A percentile compares a stretch with the other conserved stretches of the same genome.
phyloP scores from a whole-genome alignment of 2,888 invertebrate species.

The Leptinotarsa haldemani region DNA sequence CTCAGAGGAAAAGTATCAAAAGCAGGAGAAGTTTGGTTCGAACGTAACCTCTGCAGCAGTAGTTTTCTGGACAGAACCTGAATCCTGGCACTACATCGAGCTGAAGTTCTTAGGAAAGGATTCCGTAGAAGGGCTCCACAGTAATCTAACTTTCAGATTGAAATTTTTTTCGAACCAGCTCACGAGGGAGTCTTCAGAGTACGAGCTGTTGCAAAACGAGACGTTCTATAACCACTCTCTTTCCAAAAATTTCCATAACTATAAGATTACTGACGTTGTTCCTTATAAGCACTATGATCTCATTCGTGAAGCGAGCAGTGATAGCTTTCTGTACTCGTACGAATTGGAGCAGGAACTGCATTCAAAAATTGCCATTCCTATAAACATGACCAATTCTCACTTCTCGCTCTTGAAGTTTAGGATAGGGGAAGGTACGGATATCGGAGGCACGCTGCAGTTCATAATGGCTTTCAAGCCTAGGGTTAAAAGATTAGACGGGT shows the following conservation, averaged over 20 bases:
- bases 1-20: constrained; percentile 68
- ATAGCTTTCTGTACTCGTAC: constrained; percentile 82
- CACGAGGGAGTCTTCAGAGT: constrained; percentile 28
- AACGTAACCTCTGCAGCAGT: constrained; percentile 32
- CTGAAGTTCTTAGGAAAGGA: constrained; percentile 55
- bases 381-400: constrained; percentile 76
- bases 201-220: constrained; percentile 37
- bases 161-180: constrained; percentile 38
- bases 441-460: constrained; percentile 83
- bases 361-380: constrained; percentile 73
- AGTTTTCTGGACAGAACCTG: constrained; percentile 70
- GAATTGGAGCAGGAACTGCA: constrained; percentile 72
- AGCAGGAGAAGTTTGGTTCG: constrained; percentile 40
- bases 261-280: constrained; percentile 46
- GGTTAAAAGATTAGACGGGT: constrained; percentile 44
- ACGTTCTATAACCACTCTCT: constrained; percentile 41
- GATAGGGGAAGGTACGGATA: constrained; percentile 78
- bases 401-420: constrained; percentile 77
- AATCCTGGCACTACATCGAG: constrained; percentile 72
- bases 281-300: constrained; percentile 61
- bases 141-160: constrained; percentile 34
- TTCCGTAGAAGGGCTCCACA: constrained; percentile 19
- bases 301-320: constrained; percentile 74
- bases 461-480: constrained; percentile 77
- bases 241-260: constrained; percentile 41